Evolutionary conservation across 2,113 vertebrate genomes (phyloP).

Genomic region (Choloepus hoffmanni): DNA sequence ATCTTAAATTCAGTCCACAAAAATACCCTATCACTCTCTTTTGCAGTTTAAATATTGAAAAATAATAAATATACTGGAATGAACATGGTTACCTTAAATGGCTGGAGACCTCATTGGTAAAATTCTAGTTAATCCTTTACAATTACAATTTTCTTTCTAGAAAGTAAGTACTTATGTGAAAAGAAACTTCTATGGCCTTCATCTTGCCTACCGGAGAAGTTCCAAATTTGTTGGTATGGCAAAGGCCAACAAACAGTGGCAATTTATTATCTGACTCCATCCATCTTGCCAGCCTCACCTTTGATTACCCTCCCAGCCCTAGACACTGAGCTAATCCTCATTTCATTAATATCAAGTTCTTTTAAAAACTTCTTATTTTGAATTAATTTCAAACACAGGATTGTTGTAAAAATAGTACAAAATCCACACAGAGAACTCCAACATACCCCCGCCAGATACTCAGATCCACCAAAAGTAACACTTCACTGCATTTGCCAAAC

Average conservation of each 20-base stretch:
- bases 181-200: not conserved
- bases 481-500: no score
- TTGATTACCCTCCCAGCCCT: not conserved
- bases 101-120: not conserved
- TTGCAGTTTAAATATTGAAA: slow-evolving; percentile 26
- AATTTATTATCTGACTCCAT: not conserved
- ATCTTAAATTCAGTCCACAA: not conserved
- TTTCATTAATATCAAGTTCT: not conserved
- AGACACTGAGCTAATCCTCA: not conserved
- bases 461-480: no score
- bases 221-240: no score
- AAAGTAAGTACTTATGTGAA: not conserved
- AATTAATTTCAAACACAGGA: no score
- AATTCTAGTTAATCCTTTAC: not conserved
- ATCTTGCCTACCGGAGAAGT: not conserved
- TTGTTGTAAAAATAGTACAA: no score
- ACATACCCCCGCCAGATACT: no score
- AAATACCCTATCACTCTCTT: not conserved
- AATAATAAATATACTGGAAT: not conserved
- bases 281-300: not conserved
- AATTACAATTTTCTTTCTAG: not conserved
- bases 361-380: no score
- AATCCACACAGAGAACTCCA: no score
- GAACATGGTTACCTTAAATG: not conserved
- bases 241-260: not conserved